phyloP scores from a whole-genome alignment of 2,888 invertebrate species.

The Omphaloscelis lunosa region DNA sequence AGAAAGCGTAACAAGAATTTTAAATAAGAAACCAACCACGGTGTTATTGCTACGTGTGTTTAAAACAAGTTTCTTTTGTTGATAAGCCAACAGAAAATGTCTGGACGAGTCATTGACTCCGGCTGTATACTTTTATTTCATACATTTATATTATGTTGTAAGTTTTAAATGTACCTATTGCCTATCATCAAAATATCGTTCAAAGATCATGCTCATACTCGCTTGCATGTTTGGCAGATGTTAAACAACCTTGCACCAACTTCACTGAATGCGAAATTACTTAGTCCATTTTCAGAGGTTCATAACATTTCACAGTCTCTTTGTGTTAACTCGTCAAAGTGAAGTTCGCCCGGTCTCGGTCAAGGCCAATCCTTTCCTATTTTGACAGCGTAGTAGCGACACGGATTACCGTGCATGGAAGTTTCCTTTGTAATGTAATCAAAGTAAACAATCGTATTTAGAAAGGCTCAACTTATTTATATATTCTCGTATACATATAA shows the following conservation, averaged over 20 bases:
- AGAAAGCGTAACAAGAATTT: constrained; percentile 86
- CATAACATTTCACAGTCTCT: constrained; percentile 22
- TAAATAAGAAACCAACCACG: constrained; percentile 78
- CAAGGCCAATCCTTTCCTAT: constrained; percentile 54
- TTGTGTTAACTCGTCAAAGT: constrained; percentile 27
- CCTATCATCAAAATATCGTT: no score
- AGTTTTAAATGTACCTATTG: constrained; percentile 7
- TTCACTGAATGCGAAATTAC: constrained; percentile 17
- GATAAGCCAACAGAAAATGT: constrained; percentile 83
- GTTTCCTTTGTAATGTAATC: constrained; percentile 52
- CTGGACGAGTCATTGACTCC: constrained; percentile 82
- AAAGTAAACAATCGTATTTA: constrained; percentile 28
- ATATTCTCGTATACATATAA: neutral
- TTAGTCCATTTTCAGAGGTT: constrained; percentile 8
- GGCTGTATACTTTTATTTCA: constrained; percentile 66
- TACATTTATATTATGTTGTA: constrained; percentile 55
- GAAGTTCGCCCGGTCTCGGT: constrained; percentile 43
- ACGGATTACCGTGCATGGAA: constrained; percentile 11
- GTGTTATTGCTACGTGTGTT: constrained; percentile 79
- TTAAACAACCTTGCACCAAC: neutral
- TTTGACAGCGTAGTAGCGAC: constrained; percentile 25
- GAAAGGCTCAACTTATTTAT: constrained; percentile 17
- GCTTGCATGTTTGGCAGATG: constrained; percentile 11
- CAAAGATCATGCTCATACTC: neutral
- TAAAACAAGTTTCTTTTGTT: constrained; percentile 87